Evolutionary conservation across 2,113 vertebrate genomes (phyloP).

Genomic region (Gadus chalcogrammus): DNA sequence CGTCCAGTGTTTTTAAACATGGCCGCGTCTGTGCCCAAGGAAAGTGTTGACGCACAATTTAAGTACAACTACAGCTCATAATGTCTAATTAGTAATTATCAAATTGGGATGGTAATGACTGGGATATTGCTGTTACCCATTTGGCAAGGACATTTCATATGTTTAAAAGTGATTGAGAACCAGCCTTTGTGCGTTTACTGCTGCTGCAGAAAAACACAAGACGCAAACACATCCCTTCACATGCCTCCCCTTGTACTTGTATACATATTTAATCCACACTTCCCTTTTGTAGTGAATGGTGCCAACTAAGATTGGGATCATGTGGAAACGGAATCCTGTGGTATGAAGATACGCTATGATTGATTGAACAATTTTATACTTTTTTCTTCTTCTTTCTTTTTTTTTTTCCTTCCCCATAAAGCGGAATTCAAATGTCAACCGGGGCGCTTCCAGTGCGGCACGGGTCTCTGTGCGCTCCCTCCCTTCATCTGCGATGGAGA

Average conservation of each 20-base stretch:
- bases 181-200: neutral
- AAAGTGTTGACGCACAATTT: no score
- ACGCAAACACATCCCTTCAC: no score
- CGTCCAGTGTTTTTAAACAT: no score
- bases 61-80: no score
- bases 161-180: no score
- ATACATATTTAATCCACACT: no score
- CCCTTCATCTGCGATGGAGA: constrained; percentile 98
- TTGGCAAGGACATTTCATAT: neutral
- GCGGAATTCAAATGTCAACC: constrained; percentile 98
- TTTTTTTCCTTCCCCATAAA: constrained; percentile 45
- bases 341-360: neutral
- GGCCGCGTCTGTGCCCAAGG: no score
- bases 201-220: neutral
- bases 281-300: no score
- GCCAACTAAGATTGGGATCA: no score
- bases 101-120: neutral
- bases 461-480: constrained; percentile 93
- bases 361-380: constrained; percentile 19
- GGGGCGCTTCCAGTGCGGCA: constrained; percentile 95
- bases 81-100: no score
- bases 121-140: neutral
- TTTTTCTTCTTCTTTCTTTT: no score
- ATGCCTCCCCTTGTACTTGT: no score
- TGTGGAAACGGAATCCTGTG: neutral